phyloP scores from a whole-genome alignment of 2,888 invertebrate species.

The Drosophila subsilvestris region DNA sequence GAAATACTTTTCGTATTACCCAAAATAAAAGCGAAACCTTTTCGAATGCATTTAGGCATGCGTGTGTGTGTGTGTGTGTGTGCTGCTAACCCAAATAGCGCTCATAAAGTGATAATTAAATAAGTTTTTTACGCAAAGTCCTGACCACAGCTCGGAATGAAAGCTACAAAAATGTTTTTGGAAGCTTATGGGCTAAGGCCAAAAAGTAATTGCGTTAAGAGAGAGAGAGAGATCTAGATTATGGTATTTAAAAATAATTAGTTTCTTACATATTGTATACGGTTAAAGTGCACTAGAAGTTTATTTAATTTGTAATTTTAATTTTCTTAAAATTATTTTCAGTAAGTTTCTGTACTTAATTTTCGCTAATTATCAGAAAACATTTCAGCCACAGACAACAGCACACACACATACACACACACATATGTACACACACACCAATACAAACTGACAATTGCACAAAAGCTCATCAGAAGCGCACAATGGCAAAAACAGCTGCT shows the following conservation, averaged over 20 bases:
- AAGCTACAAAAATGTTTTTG: background rate
- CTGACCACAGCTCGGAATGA: constrained; percentile 1
- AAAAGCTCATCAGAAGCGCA: constrained; percentile 34
- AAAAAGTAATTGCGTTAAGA: constrained; percentile 1
- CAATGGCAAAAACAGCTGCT: constrained; percentile 7
- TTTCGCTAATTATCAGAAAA: too few relatives aligned
- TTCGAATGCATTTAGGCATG: constrained; percentile 62
- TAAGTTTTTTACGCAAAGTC: constrained; percentile 43
- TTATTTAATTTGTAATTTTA: too few relatives aligned
- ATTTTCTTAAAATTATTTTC: too few relatives aligned
- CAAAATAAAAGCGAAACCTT: constrained; percentile 63
- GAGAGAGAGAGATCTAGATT: background rate
- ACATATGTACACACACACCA: background rate
- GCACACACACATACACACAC: constrained; percentile 1
- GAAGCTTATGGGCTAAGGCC: background rate
- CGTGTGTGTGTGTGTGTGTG: constrained; percentile 3
- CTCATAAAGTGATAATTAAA: constrained; percentile 71
- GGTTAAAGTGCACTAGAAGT: too few relatives aligned
- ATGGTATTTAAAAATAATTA: too few relatives aligned
- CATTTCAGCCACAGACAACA: constrained; percentile 3
- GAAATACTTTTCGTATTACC: constrained; percentile 25
- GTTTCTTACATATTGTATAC: too few relatives aligned
- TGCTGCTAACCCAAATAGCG: constrained; percentile 67
- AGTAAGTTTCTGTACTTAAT: too few relatives aligned
- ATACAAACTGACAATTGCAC: constrained; percentile 54